A percentile compares a stretch with the other conserved stretches of the same genome.
Conservation (phyloP, 2,888 invertebrate genomes). For the Alloplasta piceator region DNA sequence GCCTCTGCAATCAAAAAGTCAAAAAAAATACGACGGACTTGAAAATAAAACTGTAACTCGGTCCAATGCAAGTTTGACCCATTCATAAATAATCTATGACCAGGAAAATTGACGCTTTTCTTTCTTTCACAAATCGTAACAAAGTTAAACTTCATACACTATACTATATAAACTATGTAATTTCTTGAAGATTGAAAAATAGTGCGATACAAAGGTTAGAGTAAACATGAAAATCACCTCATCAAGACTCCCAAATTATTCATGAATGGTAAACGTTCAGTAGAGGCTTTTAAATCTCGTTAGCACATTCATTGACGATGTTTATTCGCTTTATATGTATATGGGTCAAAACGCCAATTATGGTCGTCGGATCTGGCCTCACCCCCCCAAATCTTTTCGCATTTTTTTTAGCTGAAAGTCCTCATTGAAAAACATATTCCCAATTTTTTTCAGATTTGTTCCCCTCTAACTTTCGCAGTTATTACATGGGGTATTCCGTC, state of each 20-base stretch:
- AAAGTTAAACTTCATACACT: not conserved
- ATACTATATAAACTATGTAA: conserved; percentile 13
- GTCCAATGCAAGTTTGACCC: conserved; percentile 59
- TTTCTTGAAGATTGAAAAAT: conserved; percentile 22
- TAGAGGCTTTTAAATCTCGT: conserved; percentile 82
- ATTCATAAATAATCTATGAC: conserved; percentile 78
- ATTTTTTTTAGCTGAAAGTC: too few relatives aligned
- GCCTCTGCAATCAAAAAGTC: conserved; percentile 80
- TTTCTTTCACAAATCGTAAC: conserved; percentile 34
- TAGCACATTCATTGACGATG: conserved; percentile 74
- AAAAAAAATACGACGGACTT: conserved; percentile 45
- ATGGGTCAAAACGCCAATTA: too few relatives aligned
- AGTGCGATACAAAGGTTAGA: conserved; percentile 33
- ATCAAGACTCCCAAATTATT: conserved; percentile 83
- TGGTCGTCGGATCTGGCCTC: too few relatives aligned
- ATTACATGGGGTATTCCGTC: too few relatives aligned
- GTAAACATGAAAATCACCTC: conserved; percentile 73
- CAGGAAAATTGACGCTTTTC: conserved; percentile 36
- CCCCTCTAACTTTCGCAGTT: too few relatives aligned
- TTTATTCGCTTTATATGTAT: too few relatives aligned
- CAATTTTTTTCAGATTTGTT: too few relatives aligned
- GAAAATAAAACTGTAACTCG: conserved; percentile 28
- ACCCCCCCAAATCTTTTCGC: too few relatives aligned
- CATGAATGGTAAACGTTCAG: conserved; percentile 78
- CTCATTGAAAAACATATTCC: too few relatives aligned